These are phyloP conservation scores for Neolamprologus hecqui DNA, from an alignment of 2,113 vertebrate genomes.

Conservation along the genomic window DNA sequence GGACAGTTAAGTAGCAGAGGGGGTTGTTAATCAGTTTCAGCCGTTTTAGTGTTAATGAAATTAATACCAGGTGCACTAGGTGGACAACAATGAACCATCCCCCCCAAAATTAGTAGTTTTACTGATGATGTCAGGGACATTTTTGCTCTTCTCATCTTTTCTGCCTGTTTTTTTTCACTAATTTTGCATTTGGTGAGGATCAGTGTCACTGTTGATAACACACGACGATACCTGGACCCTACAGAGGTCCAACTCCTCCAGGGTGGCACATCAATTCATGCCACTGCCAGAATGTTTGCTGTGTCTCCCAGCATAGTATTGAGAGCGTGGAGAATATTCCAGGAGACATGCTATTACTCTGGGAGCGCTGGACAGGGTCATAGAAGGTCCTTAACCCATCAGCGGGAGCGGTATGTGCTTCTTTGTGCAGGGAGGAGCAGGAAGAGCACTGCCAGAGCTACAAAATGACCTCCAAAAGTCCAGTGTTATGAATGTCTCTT, in stretches of 20 bases:
- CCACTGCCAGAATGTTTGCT: neutral
- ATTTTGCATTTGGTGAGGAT: neutral
- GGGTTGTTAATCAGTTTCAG: neutral
- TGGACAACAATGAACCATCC: neutral
- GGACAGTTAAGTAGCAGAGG: neutral
- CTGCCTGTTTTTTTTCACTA: neutral
- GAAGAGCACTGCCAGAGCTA: neutral
- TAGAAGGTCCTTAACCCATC: neutral
- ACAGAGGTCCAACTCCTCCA: neutral
- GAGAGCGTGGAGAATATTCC: neutral
- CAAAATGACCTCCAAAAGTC: neutral
- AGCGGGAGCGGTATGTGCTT: neutral
- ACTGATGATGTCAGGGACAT: neutral
- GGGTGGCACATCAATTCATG: neutral
- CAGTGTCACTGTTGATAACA: neutral
- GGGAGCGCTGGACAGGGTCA: neutral
- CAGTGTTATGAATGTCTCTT: neutral
- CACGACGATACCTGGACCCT: neutral
- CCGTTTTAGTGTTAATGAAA: neutral
- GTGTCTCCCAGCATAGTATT: neutral
- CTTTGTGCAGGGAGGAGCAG: neutral
- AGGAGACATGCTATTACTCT: neutral
- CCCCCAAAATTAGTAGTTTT: fast-evolving
- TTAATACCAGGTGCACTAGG: neutral
- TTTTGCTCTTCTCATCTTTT: neutral